A percentile compares a stretch with the other conserved stretches of the same genome.
phyloP scores from a whole-genome alignment of 2,797 vertebrate genomes.

The Sylvia borin region DNA sequence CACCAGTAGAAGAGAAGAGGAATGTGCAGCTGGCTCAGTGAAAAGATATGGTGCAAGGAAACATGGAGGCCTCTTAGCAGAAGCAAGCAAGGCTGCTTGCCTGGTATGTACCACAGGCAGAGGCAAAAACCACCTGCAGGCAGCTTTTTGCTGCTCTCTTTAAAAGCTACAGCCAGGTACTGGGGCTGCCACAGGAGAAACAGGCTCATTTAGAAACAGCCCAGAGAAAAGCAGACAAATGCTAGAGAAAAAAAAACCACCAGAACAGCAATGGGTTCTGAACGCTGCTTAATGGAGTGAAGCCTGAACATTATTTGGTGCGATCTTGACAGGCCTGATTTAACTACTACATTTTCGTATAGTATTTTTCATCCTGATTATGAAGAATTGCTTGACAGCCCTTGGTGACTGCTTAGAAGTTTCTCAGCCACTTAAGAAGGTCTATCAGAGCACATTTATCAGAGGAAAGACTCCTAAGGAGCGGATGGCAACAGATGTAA shows the following conservation, averaged over 20 bases:
- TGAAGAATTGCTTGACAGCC: neutral
- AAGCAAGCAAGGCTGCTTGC: neutral
- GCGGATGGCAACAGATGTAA: accelerated
- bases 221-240: neutral
- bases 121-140: neutral
- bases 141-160: neutral
- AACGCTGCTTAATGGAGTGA: constrained; percentile 5
- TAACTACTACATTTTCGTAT: constrained; percentile 10
- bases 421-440: neutral
- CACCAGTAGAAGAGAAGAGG: neutral
- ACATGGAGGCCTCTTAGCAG: constrained; percentile 9
- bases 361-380: neutral
- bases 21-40: neutral
- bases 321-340: neutral
- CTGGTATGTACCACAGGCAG: neutral
- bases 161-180: neutral
- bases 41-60: neutral
- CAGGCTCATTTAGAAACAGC: neutral
- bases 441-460: neutral
- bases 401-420: neutral
- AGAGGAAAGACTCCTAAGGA: neutral
- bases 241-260: neutral
- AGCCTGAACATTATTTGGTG: neutral
- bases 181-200: neutral
- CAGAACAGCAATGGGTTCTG: neutral